Evolutionary conservation across 2,888 invertebrate species (phyloP), one percentile per base, ranked within the genome.

Genomic region (Tachina grossa): DNA sequence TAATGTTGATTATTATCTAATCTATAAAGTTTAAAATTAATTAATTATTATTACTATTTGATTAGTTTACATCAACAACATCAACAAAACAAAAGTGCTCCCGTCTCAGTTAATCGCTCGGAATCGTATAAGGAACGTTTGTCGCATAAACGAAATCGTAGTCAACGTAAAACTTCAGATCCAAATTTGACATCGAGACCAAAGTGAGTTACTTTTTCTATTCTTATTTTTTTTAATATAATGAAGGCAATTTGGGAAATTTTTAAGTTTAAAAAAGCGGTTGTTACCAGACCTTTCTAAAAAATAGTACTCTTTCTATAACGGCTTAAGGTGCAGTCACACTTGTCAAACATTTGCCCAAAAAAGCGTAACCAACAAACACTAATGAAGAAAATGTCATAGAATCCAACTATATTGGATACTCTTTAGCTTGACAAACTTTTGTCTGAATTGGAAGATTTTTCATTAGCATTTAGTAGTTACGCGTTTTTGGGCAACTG

Each of bases 131-230:
- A 95, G 92, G 95, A 95, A 91, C 93, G 95, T 89, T 94, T 95
- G 88, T 94, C 94, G 14, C 94, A 95, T 94, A 93, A 93, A 89
- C 94, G 96, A 89, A 95, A 95, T 91, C 93, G 95, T 87, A 95
- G 95, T 91, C 94, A 95, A 89, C 94, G 96, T 90, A 96, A 96
- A 93, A 96, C 96, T 89, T 96, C 96, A 90, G 96, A 97, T 93
- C 96, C 96, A 65, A 96, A 96, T 93, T 94, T 96, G 89, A 90
- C 92, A 77, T 95, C 95, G 87, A 95, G 95, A 92, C 95, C 94
- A 87, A 92, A 90, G 95, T 95, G 91, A 95, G 95, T 94, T 63
- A 43, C 43, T 16, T 14, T 43, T 55, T 39, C 65, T 43, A 16
- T 31, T 11, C 13, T 45, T 39, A 22, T 45, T 59, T 45, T 65